Evolutionary conservation across 2,797 vertebrate species (phyloP).

Genomic region (Rhyacichthys aspro): DNA sequence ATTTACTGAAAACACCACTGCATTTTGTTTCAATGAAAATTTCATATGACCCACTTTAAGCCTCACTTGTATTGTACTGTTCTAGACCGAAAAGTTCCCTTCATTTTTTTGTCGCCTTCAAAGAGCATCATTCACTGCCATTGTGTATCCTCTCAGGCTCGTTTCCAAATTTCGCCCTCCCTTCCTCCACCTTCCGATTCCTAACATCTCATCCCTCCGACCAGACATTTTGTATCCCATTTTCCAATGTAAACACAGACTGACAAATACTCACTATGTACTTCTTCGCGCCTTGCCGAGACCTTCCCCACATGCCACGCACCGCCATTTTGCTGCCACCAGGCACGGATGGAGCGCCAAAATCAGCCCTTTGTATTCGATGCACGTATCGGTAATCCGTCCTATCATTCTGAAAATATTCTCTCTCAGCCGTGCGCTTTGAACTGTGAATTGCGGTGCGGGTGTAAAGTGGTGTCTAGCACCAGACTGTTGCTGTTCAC

Average conservation of each 20-base stretch:
- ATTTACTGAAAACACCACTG: constrained; percentile 1
- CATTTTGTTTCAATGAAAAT: neutral
- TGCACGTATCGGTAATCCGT: constrained; percentile 42
- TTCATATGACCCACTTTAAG: constrained; percentile 11
- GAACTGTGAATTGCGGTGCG: constrained; percentile 59
- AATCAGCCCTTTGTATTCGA: constrained; percentile 39
- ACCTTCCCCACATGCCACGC: constrained; percentile 56
- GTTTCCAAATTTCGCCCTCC: constrained; percentile 2
- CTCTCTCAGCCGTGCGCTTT: constrained; percentile 53
- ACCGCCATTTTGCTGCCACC: constrained; percentile 63
- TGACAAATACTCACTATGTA: constrained; percentile 31
- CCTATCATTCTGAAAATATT: constrained; percentile 47
- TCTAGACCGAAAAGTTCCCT: neutral
- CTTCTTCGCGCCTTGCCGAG: constrained; percentile 45
- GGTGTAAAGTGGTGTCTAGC: constrained; percentile 70
- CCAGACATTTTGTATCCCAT: neutral
- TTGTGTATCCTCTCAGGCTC: neutral
- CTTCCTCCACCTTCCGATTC: neutral
- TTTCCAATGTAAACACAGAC: too few species aligned
- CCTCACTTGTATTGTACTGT: neutral
- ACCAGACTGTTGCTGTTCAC: constrained; percentile 77
- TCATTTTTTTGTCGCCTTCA: constrained; percentile 1
- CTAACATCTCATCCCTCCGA: neutral
- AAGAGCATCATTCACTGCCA: neutral
- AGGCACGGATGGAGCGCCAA: constrained; percentile 15